Conservation (phyloP, 1,140 invertebrate species). For the Apis mellifera region Amel_HAv3.1 CM009931.2:20581501-20582000, state of each 20-base stretch:
- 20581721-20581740: slow-evolving; percentile 12
- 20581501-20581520: neutral
- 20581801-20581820: neutral
- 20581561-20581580: neutral
- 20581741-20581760: slow-evolving; percentile 23
- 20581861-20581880: neutral
- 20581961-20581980: neutral
- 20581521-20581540: neutral
- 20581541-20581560: neutral
- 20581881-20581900: neutral
- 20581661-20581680: no score
- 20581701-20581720: neutral
- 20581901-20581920: neutral
- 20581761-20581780: slow-evolving; percentile 5
- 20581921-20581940: neutral
- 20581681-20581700: neutral
- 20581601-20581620: neutral
- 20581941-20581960: neutral
- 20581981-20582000: neutral
- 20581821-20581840: neutral
- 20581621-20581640: neutral
- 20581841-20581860: neutral
- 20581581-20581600: neutral
- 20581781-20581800: neutral
- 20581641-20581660: neutral